Percentiles rank a stretch among this genome's conserved stretches.
Conservation (phyloP, 2,797 vertebrate species). For the Eospalax fontanierii region DNA sequence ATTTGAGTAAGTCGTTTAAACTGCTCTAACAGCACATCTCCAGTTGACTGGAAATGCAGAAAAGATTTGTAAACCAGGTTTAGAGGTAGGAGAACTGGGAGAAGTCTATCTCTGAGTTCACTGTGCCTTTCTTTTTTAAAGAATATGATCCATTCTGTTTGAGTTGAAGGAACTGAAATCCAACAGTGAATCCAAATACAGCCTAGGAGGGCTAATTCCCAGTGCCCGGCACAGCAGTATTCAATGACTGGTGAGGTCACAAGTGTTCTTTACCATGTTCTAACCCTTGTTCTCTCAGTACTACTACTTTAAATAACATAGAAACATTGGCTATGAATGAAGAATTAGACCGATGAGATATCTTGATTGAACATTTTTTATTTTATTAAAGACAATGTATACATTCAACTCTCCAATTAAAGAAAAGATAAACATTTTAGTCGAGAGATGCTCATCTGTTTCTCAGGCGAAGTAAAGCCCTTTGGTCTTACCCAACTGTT, state of each 20-base stretch:
- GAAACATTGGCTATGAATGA: slow-evolving; percentile 20
- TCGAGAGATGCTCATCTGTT: slow-evolving; percentile 56
- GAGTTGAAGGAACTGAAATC: background rate
- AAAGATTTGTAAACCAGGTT: background rate
- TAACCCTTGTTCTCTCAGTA: background rate
- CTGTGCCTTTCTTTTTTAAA: background rate
- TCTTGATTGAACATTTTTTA: slow-evolving; percentile 60
- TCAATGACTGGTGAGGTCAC: background rate
- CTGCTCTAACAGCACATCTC: background rate
- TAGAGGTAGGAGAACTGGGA: background rate
- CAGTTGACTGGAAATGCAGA: too few relatives aligned
- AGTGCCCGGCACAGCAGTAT: background rate
- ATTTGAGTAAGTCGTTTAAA: background rate
- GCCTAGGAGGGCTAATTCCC: background rate
- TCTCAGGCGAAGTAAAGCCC: slow-evolving; percentile 58
- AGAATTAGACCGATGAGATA: slow-evolving; percentile 52
- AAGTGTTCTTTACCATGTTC: background rate
- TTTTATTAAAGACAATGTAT: slow-evolving; percentile 32
- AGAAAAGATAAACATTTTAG: slow-evolving; percentile 62
- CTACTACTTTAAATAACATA: slow-evolving; percentile 10
- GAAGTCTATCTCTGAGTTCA: background rate
- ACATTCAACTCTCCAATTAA: slow-evolving; percentile 46
- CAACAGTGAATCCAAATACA: too few relatives aligned
- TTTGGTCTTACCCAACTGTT: slow-evolving; percentile 40
- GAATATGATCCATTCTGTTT: background rate